A percentile compares a stretch with the other conserved stretches of the same genome.
phyloP scores from a whole-genome alignment of 2,797 vertebrate species.

The Rhinogobio ventralis region DNA sequence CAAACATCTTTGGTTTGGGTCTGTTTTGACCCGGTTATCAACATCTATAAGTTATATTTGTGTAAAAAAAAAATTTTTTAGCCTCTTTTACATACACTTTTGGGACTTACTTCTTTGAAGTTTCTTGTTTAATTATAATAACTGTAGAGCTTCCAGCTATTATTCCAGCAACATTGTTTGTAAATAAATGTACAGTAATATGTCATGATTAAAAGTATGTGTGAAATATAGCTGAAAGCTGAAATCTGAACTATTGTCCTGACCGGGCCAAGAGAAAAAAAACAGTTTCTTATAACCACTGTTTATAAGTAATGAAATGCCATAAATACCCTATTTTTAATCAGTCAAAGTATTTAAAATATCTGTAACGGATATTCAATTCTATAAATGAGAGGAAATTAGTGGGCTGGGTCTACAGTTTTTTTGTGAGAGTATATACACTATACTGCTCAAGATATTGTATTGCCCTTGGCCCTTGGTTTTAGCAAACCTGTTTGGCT shows the following conservation, averaged over 20 bases:
- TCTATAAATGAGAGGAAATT: not conserved
- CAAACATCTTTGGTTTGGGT: too few relatives aligned
- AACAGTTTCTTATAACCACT: too few relatives aligned
- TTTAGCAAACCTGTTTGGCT: conserved; percentile 28
- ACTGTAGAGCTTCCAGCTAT: not conserved
- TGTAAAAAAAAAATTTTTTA: not conserved
- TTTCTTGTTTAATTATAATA: not conserved
- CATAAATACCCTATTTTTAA: not conserved
- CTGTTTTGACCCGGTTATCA: too few relatives aligned
- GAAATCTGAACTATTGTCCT: too few relatives aligned
- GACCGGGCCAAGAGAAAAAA: too few relatives aligned
- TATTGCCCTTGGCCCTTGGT: conserved; percentile 34
- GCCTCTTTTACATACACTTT: not conserved
- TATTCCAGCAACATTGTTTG: not conserved
- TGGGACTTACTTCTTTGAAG: not conserved
- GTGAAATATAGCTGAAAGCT: too few relatives aligned
- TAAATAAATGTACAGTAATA: not conserved
- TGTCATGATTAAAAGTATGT: too few relatives aligned
- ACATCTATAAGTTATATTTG: too few relatives aligned
- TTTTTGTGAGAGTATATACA: not conserved
- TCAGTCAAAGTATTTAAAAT: too few relatives aligned
- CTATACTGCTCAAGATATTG: conserved; percentile 9
- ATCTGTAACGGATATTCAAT: not conserved
- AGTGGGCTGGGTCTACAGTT: too few relatives aligned
- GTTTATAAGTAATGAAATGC: not conserved